Conservation (phyloP, 2,797 vertebrate species). For the Arnoldichthys spilopterus region DNA sequence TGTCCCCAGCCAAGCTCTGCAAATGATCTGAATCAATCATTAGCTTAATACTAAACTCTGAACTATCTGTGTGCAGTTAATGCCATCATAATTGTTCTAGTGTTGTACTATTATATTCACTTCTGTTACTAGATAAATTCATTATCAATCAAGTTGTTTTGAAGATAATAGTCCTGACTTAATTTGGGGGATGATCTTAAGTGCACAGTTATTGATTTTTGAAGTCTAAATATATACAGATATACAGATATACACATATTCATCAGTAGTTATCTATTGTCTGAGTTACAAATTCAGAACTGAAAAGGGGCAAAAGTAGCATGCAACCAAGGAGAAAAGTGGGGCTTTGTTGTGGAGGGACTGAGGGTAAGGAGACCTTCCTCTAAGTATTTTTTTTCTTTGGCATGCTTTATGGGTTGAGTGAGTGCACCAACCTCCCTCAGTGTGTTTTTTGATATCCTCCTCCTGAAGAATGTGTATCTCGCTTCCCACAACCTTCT, state of each 20-base stretch:
- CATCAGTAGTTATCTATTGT: neutral
- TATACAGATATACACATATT: neutral
- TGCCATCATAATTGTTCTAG: neutral
- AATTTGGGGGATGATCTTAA: conserved; percentile 6
- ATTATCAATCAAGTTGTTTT: neutral
- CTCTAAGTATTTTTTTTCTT: neutral
- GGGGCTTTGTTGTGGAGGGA: neutral
- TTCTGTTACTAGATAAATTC: too few relatives aligned
- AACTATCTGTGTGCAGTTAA: conserved; percentile 20
- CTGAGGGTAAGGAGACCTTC: neutral
- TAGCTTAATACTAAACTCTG: neutral
- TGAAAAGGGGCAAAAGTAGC: neutral
- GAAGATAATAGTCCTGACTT: neutral
- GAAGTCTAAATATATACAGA: conserved; percentile 16
- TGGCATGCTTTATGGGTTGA: conserved; percentile 2
- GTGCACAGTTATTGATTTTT: conserved; percentile 6
- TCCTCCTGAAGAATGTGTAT: conserved; percentile 83
- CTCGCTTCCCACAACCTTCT: conserved; percentile 84
- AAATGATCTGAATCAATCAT: conserved; percentile 14
- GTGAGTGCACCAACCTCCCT: conserved; percentile 83
- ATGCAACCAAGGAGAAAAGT: neutral
- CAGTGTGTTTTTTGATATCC: conserved; percentile 84
- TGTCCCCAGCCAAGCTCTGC: neutral
- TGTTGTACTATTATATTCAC: neutral
- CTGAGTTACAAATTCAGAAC: neutral